A percentile compares a stretch with the other conserved stretches of the same genome.
phyloP scores from a whole-genome alignment of 2,113 vertebrate genomes.

The Lanius ludovicianus region DNA sequence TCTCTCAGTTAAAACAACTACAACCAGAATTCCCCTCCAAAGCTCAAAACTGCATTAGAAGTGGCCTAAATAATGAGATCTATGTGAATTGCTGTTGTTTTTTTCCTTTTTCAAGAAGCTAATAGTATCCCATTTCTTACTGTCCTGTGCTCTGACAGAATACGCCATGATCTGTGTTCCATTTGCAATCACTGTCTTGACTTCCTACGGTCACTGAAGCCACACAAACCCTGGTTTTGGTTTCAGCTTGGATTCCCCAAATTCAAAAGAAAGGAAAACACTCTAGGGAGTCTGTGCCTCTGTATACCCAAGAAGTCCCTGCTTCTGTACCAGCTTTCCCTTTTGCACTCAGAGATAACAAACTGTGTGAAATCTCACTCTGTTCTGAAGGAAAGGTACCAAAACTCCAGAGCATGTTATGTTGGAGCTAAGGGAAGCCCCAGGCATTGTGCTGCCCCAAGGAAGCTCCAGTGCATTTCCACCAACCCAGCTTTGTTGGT shows the following conservation, averaged over 20 bases:
- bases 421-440: background rate
- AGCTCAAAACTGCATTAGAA: background rate
- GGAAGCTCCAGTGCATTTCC: background rate
- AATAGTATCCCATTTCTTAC: background rate
- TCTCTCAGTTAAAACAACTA: background rate
- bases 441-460: background rate
- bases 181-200: background rate
- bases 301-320: background rate
- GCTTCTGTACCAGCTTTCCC: background rate
- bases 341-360: background rate
- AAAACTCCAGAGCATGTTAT: accelerated
- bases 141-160: background rate
- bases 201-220: accelerated
- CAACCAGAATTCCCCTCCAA: background rate
- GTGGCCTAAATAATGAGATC: background rate
- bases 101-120: background rate
- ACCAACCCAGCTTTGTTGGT: background rate
- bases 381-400: background rate
- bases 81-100: background rate
- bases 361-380: background rate
- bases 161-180: background rate
- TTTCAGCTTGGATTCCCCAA: background rate
- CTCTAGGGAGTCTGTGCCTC: background rate
- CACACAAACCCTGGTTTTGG: background rate
- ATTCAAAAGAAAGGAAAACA: background rate